phyloP scores from a whole-genome alignment of 64 coral and sea anemone genomes.

The Acropora yongei region DNA sequence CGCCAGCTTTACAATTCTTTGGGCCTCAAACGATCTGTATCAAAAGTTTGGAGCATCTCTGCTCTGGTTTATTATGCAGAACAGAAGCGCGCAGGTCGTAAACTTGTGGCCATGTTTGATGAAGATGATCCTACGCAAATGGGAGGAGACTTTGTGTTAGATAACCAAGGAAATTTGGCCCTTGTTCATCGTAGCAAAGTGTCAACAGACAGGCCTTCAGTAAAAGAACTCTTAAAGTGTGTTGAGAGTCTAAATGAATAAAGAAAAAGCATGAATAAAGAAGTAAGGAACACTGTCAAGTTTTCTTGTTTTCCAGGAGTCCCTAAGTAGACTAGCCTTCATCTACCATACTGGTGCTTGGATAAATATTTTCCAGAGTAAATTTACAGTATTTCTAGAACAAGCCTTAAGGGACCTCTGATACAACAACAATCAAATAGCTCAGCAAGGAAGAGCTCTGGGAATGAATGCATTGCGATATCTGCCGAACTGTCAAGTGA shows the following conservation, averaged over 20 bases:
- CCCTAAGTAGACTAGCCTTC: no score
- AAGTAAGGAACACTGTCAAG: not conserved
- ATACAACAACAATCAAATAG: no score
- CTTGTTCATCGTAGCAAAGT: slow-evolving; percentile 82
- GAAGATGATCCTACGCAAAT: slow-evolving; percentile 91
- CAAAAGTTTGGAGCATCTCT: slow-evolving; percentile 74
- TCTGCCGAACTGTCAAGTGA: no score
- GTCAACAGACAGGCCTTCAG: slow-evolving; percentile 80
- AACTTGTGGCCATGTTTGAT: slow-evolving; percentile 65
- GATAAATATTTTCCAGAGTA: no score
- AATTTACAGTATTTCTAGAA: no score
- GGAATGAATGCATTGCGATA: no score
- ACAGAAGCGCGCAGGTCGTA: slow-evolving; percentile 73
- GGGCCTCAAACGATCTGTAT: slow-evolving; percentile 84
- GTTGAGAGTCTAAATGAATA: slow-evolving; percentile 37
- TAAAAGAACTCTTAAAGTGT: slow-evolving; percentile 66
- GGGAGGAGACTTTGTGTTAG: slow-evolving; percentile 90
- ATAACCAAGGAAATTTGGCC: slow-evolving; percentile 72
- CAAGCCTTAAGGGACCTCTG: no score
- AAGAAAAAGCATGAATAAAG: not conserved
- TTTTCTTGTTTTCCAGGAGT: no score
- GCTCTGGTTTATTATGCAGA: slow-evolving; percentile 90
- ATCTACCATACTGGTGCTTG: no score
- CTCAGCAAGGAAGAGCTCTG: no score
- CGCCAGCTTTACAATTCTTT: slow-evolving; percentile 71